Evolutionary conservation across 2,797 vertebrate species (phyloP), one percentile per base, ranked within the genome.

Genomic region (Poeciliopsis presidionis): DNA sequence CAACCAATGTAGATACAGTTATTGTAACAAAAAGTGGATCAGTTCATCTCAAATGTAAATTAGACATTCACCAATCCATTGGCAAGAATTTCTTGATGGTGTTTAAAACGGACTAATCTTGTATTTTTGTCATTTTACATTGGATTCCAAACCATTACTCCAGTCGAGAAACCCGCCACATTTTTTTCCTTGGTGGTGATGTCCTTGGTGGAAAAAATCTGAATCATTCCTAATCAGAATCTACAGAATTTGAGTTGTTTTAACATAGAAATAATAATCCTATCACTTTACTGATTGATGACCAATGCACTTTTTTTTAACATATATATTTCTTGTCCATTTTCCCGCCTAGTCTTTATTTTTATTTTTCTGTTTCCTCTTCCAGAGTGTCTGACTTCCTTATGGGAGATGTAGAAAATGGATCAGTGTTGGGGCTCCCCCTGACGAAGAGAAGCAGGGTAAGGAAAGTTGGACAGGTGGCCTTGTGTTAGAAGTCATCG

Each of bases 371-470:
- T 39, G 25, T 82, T 90, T 85, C 79, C 77, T 91, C 84, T 45
- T 46, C 79, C 95, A 99, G 98, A 91, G 97, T 99, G 95, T 99
- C 98, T 95, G 97, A 98, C 94, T 98, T 99, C 96, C 97, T 99
- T 97, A 99, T 99, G 98, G 98, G 98, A 97, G 98, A 99, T 97
- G 97, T 98, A 96, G 97, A 98, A 95, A 98, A 95, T 94, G 96
- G 97, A 91, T 97, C 97, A 49, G 95, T 97, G 93, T 86, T 98
- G 95, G 97, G 96, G 93, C 96, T 97, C 88, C 95, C 97, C 95
- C 95, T 97, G 93, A 97, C 97, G 92, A 96, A 93, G 84, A 97
- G 96, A 92, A 98, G 95, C 94, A 97, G 96, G 95, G 98, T 99
- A 96, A 91, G 95, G 72, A 72, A 74, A 71, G 67, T 30, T 7